Evolutionary conservation across 1,140 invertebrate genomes (phyloP), one percentile per base, ranked within the genome.

Genomic region (Pogonus chalceus): DNA sequence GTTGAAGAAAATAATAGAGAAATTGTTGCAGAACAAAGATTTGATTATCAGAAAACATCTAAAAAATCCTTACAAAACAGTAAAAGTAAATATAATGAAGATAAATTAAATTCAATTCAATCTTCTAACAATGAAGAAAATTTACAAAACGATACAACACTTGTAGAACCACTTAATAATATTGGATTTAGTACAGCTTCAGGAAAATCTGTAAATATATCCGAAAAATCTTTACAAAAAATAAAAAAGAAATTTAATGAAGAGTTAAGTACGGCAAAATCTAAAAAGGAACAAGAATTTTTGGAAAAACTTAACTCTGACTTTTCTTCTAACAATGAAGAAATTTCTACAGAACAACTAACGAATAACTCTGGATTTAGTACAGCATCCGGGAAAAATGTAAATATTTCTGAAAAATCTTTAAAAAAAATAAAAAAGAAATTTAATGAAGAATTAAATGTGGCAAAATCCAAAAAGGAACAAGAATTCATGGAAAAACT

Each of bases 191-290:
- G 64, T 50, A 69, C 69, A 52, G 71, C 69, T 21, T 50, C 58
- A 52, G 71, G 67, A 2, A 75, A 72, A 64, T 56, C 50, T 52
- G 62, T 77, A 9, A 50, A 39, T 43, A 53, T 75, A 14, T 68
- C 66, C 12, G 59, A 69, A 47, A 58, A 62, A 20, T 59, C 66
- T 31, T 56, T 76, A 23, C 47, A 65, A 18, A 65, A 63, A 60
- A 65, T 64, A 18, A 62, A 57, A 55, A 56, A 51, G 31, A 31
- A 66, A 22, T 62, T 59, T 56, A 35, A 53, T 35, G 62, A 65
- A 21, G 31, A n/a, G n/a, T n/a, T n/a, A n/a, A n/a, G n/a, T n/a
- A n/a, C n/a, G n/a, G 31, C 35, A 23, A 55, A 35, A 35, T 39
- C 53, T 35, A 23, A 55, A 52, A 51, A 50, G 31, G 37, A 53